Base-by-base conservation (phyloP, 1,140 invertebrate genomes). In the Tetraneura akinire region DNA sequence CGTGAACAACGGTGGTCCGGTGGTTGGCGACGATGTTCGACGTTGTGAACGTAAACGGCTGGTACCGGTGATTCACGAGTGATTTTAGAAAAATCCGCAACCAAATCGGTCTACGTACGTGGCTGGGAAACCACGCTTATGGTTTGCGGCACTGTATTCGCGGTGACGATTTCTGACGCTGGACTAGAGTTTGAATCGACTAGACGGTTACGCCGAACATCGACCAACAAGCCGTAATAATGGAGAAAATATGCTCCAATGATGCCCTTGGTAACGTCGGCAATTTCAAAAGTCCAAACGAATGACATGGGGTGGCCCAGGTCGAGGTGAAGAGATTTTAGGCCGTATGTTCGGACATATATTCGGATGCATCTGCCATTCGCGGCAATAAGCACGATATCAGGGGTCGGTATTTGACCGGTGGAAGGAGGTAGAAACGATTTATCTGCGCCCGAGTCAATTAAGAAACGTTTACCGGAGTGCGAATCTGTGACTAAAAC, bases 331-430 rank as follows among this genome's bases (percentile, higher is more conserved):
- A 80, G 55, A 11, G 37, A 1, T n/a, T 55, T 32, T 10, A 0
- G 51, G 3, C 78, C 78, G 62, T 62, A 80, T 57, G 78, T 64
- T 18, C 26, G 16, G 14, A 80, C n/a, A n/a, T n/a, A n/a, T n/a
- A n/a, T n/a, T n/a, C n/a, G n/a, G n/a, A n/a, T n/a, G n/a, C n/a
- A n/a, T n/a, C n/a, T n/a, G n/a, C n/a, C n/a, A n/a, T n/a, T n/a
- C n/a, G n/a, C n/a, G n/a, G n/a, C n/a, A n/a, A n/a, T 84, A 13
- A 47, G 70, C 5, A 21, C 23, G 16, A 73, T 47, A 8, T 51
- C 70, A 1, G 42, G 23, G 5, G 21, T 37, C 4, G 14, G 14
- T 21, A 1, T 1, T 73, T 49, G n/a, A 23, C 16, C 14, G n/a
- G 16, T 10, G n/a, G 42, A 13, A 16, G 37, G 10, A 10, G 73